Conservation (phyloP, 2,888 invertebrate genomes). For the Archaeoteleia sp. region DNA sequence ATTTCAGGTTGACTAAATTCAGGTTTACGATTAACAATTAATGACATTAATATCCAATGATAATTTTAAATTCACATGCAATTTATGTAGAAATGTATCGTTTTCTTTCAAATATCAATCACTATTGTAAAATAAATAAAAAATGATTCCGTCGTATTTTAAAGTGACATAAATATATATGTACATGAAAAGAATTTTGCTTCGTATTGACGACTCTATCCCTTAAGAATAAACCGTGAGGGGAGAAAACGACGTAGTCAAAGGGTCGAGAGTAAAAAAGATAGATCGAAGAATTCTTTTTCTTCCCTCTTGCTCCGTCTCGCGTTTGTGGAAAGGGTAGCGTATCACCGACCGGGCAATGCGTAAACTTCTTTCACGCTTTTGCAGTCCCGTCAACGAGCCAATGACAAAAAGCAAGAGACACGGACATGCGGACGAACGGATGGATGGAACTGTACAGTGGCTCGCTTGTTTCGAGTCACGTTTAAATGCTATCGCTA, state of each 20-base stretch:
- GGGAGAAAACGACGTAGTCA: slow-evolving; percentile 13
- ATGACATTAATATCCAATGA: too few species aligned
- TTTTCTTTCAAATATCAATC: too few species aligned
- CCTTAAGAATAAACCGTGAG: slow-evolving; percentile 8
- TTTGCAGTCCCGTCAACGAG: slow-evolving; percentile 50
- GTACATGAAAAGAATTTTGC: not conserved
- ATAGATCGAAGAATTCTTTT: not conserved
- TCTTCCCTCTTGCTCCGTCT: slow-evolving; percentile 12
- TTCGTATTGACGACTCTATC: not conserved
- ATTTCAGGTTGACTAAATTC: too few species aligned
- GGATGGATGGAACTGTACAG: slow-evolving; percentile 49
- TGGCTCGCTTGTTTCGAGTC: slow-evolving; percentile 45
- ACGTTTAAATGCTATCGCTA: slow-evolving; percentile 45
- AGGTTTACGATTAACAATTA: too few species aligned
- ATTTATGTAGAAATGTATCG: too few species aligned
- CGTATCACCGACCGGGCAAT: slow-evolving; percentile 6
- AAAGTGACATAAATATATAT: too few species aligned
- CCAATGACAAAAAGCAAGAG: slow-evolving; percentile 63
- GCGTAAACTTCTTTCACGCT: slow-evolving; percentile 16
- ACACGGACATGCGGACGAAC: slow-evolving; percentile 55
- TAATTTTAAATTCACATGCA: too few species aligned
- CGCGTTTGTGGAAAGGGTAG: slow-evolving; percentile 37
- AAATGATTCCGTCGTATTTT: too few species aligned
- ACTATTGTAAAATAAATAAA: too few species aligned
- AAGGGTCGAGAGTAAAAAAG: slow-evolving; percentile 34